phyloP scores from a whole-genome alignment of 2,888 invertebrate genomes.

The Acanthosoma haemorrhoidale region DNA sequence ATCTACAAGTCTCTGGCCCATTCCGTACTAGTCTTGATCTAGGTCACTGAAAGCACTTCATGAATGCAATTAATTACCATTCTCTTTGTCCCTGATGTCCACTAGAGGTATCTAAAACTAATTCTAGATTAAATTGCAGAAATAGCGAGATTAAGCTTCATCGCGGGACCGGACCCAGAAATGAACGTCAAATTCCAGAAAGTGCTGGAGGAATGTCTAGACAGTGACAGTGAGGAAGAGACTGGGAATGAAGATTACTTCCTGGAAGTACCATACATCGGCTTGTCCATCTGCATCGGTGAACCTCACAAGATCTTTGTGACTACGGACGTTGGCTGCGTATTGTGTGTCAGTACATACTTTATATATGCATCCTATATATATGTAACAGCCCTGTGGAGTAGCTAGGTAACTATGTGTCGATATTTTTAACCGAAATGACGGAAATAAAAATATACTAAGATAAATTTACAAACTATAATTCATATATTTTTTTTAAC shows the following conservation, averaged over 20 bases:
- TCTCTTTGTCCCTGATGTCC: background rate
- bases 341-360: background rate
- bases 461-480: no score
- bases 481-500: no score
- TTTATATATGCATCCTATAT: no score
- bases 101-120: no score
- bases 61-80: background rate
- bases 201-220: background rate
- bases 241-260: background rate
- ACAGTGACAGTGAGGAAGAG: background rate
- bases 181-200: background rate
- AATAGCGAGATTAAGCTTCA: constrained; percentile 23
- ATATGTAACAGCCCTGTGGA: no score
- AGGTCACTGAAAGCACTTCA: no score
- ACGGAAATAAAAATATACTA: no score
- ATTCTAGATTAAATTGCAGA: no score
- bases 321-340: background rate
- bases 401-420: no score
- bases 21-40: no score
- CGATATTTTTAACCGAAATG: no score
- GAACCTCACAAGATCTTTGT: background rate
- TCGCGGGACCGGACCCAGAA: constrained; percentile 18
- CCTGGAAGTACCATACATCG: constrained; percentile 15
- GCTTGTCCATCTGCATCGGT: background rate
- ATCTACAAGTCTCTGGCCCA: no score